These are phyloP conservation scores for Heliocidaris tuberculata DNA, from an alignment of 35 echinoderm and acorn worm genomes.

Conservation along the genomic window DNA sequence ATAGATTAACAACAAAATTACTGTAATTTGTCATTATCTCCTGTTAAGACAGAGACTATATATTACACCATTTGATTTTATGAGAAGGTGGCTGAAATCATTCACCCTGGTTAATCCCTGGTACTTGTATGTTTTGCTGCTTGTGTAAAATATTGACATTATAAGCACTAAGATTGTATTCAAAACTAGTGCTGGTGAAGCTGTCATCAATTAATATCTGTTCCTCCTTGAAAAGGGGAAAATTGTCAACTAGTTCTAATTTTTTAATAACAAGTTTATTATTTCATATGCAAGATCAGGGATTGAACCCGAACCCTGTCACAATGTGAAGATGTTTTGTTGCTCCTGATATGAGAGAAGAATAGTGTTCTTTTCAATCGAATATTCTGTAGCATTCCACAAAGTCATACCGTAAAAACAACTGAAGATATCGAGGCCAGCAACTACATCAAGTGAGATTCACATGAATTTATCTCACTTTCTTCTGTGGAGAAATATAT, in stretches of 20 bases:
- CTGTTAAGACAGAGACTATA: no score
- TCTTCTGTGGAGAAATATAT: neutral
- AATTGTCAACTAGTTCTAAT: neutral
- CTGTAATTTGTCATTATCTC: no score
- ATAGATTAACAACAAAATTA: no score
- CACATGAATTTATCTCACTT: neutral
- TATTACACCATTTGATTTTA: no score
- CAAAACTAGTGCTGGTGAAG: neutral
- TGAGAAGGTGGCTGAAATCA: no score
- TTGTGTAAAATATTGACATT: neutral
- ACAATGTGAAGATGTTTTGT: neutral
- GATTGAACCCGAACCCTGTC: neutral
- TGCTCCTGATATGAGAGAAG: neutral
- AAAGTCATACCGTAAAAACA: neutral
- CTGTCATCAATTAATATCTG: neutral
- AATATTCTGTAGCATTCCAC: slow-evolving; percentile 17
- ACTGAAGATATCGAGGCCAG: neutral
- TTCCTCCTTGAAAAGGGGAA: neutral
- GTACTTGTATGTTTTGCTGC: neutral
- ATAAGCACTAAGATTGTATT: neutral
- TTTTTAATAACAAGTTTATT: neutral
- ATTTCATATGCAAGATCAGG: neutral
- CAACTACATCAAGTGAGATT: neutral
- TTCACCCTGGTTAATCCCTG: no score
- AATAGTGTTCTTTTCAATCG: neutral